Evolutionary conservation across 2,113 vertebrate species (phyloP).

Genomic region (Pelvicachromis taeniatus): DNA sequence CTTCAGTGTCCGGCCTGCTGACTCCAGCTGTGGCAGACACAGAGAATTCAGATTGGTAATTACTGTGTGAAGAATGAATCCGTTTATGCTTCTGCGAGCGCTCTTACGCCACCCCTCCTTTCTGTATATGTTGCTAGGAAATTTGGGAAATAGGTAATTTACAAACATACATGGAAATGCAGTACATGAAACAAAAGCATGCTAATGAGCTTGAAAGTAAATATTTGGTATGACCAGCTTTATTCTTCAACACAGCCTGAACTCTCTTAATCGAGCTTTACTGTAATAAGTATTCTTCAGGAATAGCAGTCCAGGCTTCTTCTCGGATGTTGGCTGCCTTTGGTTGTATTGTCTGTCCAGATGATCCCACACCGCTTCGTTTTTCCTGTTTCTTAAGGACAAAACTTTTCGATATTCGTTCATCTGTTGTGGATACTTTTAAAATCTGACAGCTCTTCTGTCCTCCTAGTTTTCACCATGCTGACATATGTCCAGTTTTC

Average conservation of each 20-base stretch:
- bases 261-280: too few species aligned
- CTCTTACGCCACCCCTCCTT: not conserved
- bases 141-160: not conserved
- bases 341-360: fast-evolving
- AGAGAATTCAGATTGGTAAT: not conserved
- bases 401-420: not conserved
- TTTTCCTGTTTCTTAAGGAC: not conserved
- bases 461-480: fast-evolving
- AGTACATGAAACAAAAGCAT: not conserved
- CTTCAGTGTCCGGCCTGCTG: constrained; percentile 82
- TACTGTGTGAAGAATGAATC: not conserved
- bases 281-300: not conserved
- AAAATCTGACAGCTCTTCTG: not conserved
- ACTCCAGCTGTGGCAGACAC: constrained; percentile 80
- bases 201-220: not conserved
- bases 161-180: not conserved
- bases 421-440: not conserved
- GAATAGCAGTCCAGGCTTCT: not conserved
- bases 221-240: not conserved
- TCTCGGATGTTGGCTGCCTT: not conserved
- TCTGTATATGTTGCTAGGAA: not conserved
- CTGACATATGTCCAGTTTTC: fast-evolving
- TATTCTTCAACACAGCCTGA: fast-evolving
- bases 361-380: not conserved
- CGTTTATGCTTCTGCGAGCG: not conserved